Evolutionary conservation across 2,113 vertebrate genomes (phyloP), one percentile per base, ranked within the genome.

Genomic region (Lynx canadensis): DNA sequence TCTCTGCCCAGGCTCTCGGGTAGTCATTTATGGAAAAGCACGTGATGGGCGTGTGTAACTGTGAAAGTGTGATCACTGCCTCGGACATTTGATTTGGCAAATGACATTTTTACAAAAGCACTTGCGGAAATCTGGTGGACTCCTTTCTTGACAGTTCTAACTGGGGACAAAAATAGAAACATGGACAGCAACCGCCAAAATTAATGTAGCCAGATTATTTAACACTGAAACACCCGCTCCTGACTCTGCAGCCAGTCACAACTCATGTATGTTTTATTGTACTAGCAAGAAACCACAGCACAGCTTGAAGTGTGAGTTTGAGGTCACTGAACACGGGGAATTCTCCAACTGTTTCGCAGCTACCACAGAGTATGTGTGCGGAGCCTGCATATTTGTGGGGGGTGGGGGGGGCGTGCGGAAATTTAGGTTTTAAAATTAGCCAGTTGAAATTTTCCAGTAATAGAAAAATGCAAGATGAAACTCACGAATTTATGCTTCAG

Each of bases 101-200:
- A 89, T 85, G 94, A 92, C 71, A 93, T 84, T 97, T 95, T 95
- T 57, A 48, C 78, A 94, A 71, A 94, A 95, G 73, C 63, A 36
- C 85, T 89, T 95, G 79, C 95, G 87, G 36, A 89, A 94, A 79
- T 95, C 63, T 85, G 69, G 91, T 65, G 38, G 78, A 68, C 52
- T 82, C 63, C 71, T 91, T 91, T 76, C 96, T 81, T 71, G 29
- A 76, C n/a, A 7, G 69, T 36, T 96, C 89, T 93, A 87, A 97
- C 81, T 71, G 33, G n/a, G 91, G 80, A 87, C 91, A 91, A 96
- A 98, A 98, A 98, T 96, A 98, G 98, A 96, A 96, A 76, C 88
- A 25, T 0, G 50, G 38, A 87, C 33, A 94, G 96, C 81, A 91
- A 88, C 89, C 45, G 71, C 96, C 85, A 69, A 94, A 98, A 98